phyloP scores from a whole-genome alignment of 2,888 invertebrate genomes.

The Nowickia ferox region DNA sequence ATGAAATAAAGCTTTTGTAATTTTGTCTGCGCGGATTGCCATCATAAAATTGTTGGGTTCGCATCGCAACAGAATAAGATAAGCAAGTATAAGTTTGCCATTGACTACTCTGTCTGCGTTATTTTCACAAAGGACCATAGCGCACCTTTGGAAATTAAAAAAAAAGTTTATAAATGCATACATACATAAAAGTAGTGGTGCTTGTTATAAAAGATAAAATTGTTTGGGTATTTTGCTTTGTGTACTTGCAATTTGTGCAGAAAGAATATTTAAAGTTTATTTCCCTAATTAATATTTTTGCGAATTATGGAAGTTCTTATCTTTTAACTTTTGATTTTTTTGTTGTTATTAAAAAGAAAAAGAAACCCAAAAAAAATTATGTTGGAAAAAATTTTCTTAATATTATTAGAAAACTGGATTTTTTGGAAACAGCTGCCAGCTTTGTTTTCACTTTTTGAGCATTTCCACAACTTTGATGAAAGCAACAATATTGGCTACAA shows the following conservation, averaged over 20 bases:
- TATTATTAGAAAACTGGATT: slow-evolving; percentile 64
- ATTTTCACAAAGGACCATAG: background rate
- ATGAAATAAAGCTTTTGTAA: background rate
- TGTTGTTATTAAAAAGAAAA: background rate
- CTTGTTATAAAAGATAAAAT: background rate
- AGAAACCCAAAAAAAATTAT: background rate
- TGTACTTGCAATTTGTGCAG: slow-evolving; percentile 10
- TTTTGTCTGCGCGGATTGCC: background rate
- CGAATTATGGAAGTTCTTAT: background rate
- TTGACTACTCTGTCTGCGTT: slow-evolving; percentile 9
- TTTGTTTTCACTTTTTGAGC: slow-evolving; percentile 7
- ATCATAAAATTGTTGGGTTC: background rate
- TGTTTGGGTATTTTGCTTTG: slow-evolving; percentile 7
- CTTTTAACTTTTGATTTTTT: slow-evolving; percentile 6
- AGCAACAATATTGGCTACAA: slow-evolving; percentile 31
- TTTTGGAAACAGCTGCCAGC: slow-evolving; percentile 55
- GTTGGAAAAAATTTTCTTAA: background rate
- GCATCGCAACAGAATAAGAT: slow-evolving; percentile 24
- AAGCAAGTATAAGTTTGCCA: slow-evolving; percentile 34
- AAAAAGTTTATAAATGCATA: background rate
- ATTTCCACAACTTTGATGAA: slow-evolving; percentile 12
- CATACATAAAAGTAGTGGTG: background rate
- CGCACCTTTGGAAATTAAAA: background rate
- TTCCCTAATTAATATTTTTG: slow-evolving; percentile 13
- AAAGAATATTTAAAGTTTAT: slow-evolving; percentile 17